These are phyloP conservation scores for Zeus faber DNA, from an alignment of 2,113 vertebrate genomes.

Conservation along the genomic window DNA sequence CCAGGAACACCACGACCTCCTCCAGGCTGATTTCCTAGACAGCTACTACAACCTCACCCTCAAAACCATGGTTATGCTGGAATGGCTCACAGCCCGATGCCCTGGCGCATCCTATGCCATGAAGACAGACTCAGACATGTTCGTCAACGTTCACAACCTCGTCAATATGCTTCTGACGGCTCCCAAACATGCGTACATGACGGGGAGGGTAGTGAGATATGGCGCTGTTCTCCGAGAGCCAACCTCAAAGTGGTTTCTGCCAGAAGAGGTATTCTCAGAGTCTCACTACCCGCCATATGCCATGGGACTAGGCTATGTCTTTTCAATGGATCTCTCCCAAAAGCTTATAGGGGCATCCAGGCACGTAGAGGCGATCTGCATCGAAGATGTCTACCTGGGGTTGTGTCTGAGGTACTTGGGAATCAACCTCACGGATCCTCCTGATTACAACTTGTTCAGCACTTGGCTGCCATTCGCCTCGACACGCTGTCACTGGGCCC, in stretches of 20 bases:
- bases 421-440: conserved; percentile 29
- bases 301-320: conserved; percentile 42
- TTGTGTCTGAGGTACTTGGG: conserved; percentile 44
- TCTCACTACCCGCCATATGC: conserved; percentile 20
- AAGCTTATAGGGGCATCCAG: conserved; percentile 33
- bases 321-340: conserved; percentile 49
- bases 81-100: conserved; percentile 72
- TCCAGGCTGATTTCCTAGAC: conserved; percentile 76
- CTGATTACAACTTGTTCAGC: conserved; percentile 9
- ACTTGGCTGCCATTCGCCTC: fast-evolving
- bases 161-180: conserved; percentile 21
- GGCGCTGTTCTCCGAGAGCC: conserved; percentile 3
- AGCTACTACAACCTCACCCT: conserved; percentile 74
- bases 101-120: conserved; percentile 60
- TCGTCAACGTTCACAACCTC: conserved; percentile 66
- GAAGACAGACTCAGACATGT: conserved; percentile 70
- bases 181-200: conserved; percentile 35
- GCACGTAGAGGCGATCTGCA: conserved; percentile 36
- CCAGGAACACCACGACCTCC: conserved; percentile 49
- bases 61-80: conserved; percentile 75
- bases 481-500: conserved; percentile 29
- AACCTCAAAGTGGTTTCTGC: conserved; percentile 50
- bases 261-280: conserved; percentile 19
- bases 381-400: conserved; percentile 57
- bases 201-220: conserved; percentile 7